Base-by-base conservation (phyloP, 2,888 invertebrate genomes). In the Leistus spinibarbis region DNA sequence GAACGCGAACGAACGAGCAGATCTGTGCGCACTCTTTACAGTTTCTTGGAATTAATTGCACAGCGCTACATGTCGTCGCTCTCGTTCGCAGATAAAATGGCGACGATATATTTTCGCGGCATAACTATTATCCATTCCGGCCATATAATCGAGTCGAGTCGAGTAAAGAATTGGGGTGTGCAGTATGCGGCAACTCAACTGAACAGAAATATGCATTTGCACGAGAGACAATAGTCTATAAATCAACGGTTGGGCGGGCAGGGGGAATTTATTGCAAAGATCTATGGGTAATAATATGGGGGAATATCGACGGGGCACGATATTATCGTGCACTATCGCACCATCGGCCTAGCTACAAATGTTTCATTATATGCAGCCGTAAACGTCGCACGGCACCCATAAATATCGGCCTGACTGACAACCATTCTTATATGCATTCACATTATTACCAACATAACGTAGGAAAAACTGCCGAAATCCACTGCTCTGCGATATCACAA, bases 171-270 rank as follows among this genome's bases (percentile, higher is more conserved):
- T 79, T 79, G 79, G 79, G 76, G 77, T 77, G 22, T 17, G 66
- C 62, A 13, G 17, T 27, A 64, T 40, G 64, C 64, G 20, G 9
- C 53, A 40, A 63, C n/a, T 22, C 66, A 53, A 17, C 22, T 22
- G 40, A 66, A 66, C 66, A 84, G 84, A 84, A 84, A 85, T 85
- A 85, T 85, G 84, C 84, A 84, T 82, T 84, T 83, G 83, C 84
- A 85, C 85, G 85, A 84, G 85, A 86, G 85, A 86, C 86, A 86
- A 86, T 86, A 84, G 86, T 81, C 83, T 81, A 86, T 86, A 86
- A 86, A 86, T 86, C 85, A 84, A 82, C 78, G 76, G 77, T 79
- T 79, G 79, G 79, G 60, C 56, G 56, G 80, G 79, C 77, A 62
- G 54, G 23, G 19, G 56, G 24, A 40, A 67, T 67, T 19, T 54